Conservation (phyloP, 2,888 invertebrate genomes). For the Eubasilissa splendida region DNA sequence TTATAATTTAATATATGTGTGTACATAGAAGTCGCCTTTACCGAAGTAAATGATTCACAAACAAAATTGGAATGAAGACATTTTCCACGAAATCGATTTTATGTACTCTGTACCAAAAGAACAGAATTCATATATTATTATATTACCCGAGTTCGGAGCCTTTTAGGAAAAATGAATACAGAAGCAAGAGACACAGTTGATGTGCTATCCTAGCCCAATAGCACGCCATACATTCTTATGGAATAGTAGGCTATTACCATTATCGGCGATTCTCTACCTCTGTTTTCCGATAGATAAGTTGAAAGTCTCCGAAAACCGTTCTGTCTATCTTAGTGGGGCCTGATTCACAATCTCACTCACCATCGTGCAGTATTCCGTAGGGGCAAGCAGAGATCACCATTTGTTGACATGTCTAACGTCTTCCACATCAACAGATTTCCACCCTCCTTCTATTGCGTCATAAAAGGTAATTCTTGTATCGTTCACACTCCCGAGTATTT, state of each 20-base stretch:
- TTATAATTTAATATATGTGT: not conserved
- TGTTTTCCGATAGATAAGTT: constrained; percentile 45
- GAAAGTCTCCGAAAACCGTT: not conserved
- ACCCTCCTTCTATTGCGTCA: too few relatives aligned
- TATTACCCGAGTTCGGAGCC: not conserved
- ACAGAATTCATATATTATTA: not conserved
- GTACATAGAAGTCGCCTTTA: constrained; percentile 9
- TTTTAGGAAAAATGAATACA: constrained; percentile 32
- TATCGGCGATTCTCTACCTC: constrained; percentile 38
- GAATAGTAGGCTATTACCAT: constrained; percentile 39
- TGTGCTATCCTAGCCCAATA: constrained; percentile 19
- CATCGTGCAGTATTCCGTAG: too few relatives aligned
- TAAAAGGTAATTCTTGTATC: too few relatives aligned
- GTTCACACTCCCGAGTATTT: too few relatives aligned
- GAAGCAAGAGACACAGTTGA: constrained; percentile 25
- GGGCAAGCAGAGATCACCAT: too few relatives aligned
- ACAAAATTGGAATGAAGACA: constrained; percentile 1
- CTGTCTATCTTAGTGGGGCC: not conserved
- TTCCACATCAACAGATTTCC: too few relatives aligned
- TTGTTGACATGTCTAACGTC: too few relatives aligned
- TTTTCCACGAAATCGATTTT: constrained; percentile 14
- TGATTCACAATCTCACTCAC: too few relatives aligned
- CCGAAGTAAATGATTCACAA: constrained; percentile 19
- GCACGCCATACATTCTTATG: constrained; percentile 22
- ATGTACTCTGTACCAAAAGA: constrained; percentile 13